Evolutionary conservation across 2,797 vertebrate genomes (phyloP), one percentile per base, ranked within the genome.

Genomic region (Tokudaia tokunoshimensis): DNA sequence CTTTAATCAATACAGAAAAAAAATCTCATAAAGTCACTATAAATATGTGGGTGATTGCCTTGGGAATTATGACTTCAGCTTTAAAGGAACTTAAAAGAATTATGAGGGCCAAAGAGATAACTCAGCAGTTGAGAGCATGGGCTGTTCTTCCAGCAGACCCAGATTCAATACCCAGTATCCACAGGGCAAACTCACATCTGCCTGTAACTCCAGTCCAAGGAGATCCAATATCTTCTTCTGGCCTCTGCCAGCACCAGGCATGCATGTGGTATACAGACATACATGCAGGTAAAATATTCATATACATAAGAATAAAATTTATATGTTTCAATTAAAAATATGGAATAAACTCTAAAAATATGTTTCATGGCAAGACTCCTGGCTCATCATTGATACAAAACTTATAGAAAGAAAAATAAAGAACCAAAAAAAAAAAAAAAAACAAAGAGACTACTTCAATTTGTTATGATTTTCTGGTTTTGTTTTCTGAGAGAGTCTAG

Each of bases 341-440:
- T 6, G 20, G 67, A 90, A 88, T n/a, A 94, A 96, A 87, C 61
- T 92, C 41, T 88, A 91, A 97, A 95, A 84, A 34, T 61, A 29
- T 94, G 37, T 89, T 97, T 15, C 20, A 74, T 24, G 92, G 78
- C 24, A 96, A 96, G 11, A 52, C 15, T 91, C 26, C 20, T 93
- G 34, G 41, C 31, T 94, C 47, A 72, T 84, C 37, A 87, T 0
- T 82, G 50, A 97, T 34, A 47, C 7, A 86, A 94, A 89, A 41
- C 24, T 93, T 17, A 59, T 3, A 59, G n/a, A 63, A 86, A 67
- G 15, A 55, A 91, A 92, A 70, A 57, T 37, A 55, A 59, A 37
- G 9, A 17, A 63, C 79, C 34, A 86, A 87, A 29, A 41, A 59
- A 59, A 34, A 12, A n/a, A 75, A 41, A 61, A 9, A n/a, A 37